These are phyloP conservation scores for Rostratula benghalensis DNA, from an alignment of 2,113 vertebrate species.

Conservation along the genomic window DNA sequence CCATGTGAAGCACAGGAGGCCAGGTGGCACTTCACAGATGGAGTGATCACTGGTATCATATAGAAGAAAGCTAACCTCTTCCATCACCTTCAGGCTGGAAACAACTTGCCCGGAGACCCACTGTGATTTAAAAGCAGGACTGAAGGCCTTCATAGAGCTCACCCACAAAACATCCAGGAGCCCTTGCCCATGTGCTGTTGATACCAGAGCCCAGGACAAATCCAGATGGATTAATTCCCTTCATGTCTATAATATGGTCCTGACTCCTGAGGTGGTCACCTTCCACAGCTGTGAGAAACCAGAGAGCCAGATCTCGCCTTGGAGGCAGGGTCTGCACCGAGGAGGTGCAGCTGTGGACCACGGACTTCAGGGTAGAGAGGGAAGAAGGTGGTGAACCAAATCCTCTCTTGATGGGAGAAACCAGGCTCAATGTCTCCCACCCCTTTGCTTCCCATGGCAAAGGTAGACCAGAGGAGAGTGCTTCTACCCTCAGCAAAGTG, in stretches of 20 bases:
- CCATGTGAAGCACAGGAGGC: not conserved
- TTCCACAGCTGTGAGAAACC: not conserved
- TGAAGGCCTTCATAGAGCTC: not conserved
- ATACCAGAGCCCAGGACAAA: not conserved
- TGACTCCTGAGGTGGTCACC: not conserved
- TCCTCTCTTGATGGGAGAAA: not conserved
- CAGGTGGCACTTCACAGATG: not conserved
- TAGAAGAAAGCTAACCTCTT: not conserved
- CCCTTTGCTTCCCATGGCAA: not conserved
- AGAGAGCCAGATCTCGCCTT: not conserved
- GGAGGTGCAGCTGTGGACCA: not conserved
- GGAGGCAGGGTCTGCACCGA: not conserved
- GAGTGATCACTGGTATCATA: not conserved
- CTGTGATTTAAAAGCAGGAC: not conserved
- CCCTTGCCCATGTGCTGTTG: not conserved
- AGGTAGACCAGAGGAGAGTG: not conserved
- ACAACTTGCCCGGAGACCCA: not conserved
- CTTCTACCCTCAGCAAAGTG: not conserved
- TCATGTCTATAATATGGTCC: fast-evolving
- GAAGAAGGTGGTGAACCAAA: not conserved
- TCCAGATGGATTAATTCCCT: not conserved
- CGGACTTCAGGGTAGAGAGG: not conserved
- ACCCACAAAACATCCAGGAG: not conserved
- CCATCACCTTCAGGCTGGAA: not conserved
- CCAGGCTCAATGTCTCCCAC: not conserved